These are phyloP conservation scores for Taenioides sp. DNA, from an alignment of 2,797 vertebrate genomes.

Conservation along the genomic window DNA sequence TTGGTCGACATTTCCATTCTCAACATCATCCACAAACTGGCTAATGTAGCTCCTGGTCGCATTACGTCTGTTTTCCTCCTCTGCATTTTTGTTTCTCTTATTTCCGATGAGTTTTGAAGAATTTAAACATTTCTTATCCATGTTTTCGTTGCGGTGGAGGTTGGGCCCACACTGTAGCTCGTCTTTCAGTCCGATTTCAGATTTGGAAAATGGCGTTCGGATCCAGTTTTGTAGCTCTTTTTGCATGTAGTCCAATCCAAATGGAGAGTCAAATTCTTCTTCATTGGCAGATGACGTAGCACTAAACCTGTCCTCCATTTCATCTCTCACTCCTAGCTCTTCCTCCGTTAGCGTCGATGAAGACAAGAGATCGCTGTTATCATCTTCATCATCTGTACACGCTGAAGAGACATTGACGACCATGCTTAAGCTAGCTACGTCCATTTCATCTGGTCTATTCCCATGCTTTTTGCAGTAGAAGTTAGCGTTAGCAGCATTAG, in stretches of 20 bases:
- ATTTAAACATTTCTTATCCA: conserved; percentile 73
- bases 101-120: conserved; percentile 73
- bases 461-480: conserved; percentile 72
- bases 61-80: conserved; percentile 69
- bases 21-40: conserved; percentile 88
- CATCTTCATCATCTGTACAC: conserved; percentile 93
- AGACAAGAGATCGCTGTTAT: conserved; percentile 95
- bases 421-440: conserved; percentile 93
- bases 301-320: conserved; percentile 76
- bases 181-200: conserved; percentile 80
- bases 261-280: conserved; percentile 86
- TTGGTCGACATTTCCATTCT: conserved; percentile 92
- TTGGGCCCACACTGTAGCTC: conserved; percentile 81
- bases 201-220: conserved; percentile 77
- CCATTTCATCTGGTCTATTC: conserved; percentile 79
- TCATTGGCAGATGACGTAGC: conserved; percentile 72
- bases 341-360: conserved; percentile 98
- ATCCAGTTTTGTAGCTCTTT: conserved; percentile 92
- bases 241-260: conserved; percentile 92
- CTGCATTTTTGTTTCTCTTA: conserved; percentile 44
- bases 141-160: conserved; percentile 22
- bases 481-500: conserved; percentile 72
- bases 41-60: conserved; percentile 71
- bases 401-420: conserved; percentile 96
- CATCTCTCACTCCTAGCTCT: conserved; percentile 86